phyloP scores from a whole-genome alignment of 1,140 invertebrate species.

The Gryllus bimaculatus region DNA sequence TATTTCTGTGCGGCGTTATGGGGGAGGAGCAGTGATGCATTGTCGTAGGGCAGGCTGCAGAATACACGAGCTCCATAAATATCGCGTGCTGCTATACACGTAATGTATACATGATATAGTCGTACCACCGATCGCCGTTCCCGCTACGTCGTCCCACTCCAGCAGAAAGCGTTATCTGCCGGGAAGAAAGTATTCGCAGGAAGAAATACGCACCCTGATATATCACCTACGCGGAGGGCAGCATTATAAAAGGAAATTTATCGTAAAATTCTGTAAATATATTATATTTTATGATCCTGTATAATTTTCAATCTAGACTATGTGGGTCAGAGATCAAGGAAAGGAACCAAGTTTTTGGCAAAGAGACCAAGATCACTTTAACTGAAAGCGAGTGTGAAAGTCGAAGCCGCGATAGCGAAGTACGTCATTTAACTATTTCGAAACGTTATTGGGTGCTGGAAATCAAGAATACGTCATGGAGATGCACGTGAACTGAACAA shows the following conservation, averaged over 20 bases:
- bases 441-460: neutral
- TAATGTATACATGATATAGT: neutral
- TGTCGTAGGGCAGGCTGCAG: neutral
- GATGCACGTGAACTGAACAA: no score
- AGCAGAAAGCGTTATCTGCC: neutral
- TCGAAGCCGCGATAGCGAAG: neutral
- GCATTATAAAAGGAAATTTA: constrained; percentile 6
- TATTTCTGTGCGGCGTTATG: neutral
- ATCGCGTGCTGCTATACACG: neutral
- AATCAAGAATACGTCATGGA: no score
- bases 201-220: neutral
- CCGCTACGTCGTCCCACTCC: neutral
- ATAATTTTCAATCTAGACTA: neutral
- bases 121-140: neutral
- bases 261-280: neutral
- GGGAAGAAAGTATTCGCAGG: neutral
- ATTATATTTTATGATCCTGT: neutral
- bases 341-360: neutral
- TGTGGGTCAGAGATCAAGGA: neutral
- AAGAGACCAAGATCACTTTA: neutral
- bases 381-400: neutral
- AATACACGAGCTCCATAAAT: neutral
- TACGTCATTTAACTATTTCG: neutral
- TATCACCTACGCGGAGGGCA: neutral
- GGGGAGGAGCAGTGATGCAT: neutral